Evolutionary conservation across 2,888 invertebrate species (phyloP).

Genomic region (Neelides folsomi): DNA sequence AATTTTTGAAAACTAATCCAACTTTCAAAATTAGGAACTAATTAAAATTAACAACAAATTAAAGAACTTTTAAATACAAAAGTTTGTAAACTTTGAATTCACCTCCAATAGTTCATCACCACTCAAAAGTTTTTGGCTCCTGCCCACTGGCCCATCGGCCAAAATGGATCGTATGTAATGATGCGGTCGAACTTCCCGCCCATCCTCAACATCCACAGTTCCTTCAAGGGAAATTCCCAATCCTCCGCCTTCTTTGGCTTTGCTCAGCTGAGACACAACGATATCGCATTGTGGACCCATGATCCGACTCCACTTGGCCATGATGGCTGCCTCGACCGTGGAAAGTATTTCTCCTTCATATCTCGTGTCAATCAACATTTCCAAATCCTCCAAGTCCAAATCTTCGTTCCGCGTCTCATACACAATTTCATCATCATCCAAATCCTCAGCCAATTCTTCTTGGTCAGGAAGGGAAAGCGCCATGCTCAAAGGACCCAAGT

Average conservation of each 20-base stretch:
- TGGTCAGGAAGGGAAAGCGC: constrained; percentile 5
- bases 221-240: constrained; percentile 95
- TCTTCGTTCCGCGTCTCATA: constrained; percentile 49
- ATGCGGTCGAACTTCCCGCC: constrained; percentile 91
- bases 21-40: no score
- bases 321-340: constrained; percentile 56
- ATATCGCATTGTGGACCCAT: constrained; percentile 67
- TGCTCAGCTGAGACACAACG: constrained; percentile 80
- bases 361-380: constrained; percentile 40
- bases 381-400: constrained; percentile 53
- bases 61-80: neutral
- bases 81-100: constrained; percentile 23
- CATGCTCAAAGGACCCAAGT: no score
- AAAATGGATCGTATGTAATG: constrained; percentile 88
- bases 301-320: constrained; percentile 68
- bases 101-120: constrained; percentile 86
- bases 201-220: constrained; percentile 95
- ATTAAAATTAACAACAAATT: neutral
- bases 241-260: constrained; percentile 81
- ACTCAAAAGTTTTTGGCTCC: constrained; percentile 71
- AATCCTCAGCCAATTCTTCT: constrained; percentile 35
- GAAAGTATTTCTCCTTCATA: constrained; percentile 51
- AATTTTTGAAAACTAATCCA: constrained; percentile 7
- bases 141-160: constrained; percentile 94
- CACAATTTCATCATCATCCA: constrained; percentile 35